Evolutionary conservation across 2,797 vertebrate genomes (phyloP).

Genomic region (Sciurus carolinensis): DNA sequence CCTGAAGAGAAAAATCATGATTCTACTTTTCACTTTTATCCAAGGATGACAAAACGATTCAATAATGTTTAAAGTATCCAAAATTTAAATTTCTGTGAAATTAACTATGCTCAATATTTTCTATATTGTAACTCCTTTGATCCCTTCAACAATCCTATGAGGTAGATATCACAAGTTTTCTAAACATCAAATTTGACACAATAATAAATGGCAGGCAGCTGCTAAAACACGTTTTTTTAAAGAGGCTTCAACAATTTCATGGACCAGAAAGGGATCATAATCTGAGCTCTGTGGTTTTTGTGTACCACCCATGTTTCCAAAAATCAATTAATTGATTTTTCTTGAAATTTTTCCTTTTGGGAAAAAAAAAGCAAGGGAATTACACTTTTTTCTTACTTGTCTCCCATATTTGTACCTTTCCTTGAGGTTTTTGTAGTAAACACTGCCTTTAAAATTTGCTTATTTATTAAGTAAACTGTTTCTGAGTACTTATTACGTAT

Average conservation of each 20-base stretch:
- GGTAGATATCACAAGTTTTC: slow-evolving; percentile 6
- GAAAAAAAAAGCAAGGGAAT: neutral
- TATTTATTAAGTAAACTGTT: neutral
- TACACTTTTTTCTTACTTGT: neutral
- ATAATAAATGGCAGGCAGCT: slow-evolving; percentile 3
- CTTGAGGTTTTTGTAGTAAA: neutral
- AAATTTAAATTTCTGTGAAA: slow-evolving; percentile 38
- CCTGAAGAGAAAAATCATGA: neutral
- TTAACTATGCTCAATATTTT: slow-evolving; percentile 26
- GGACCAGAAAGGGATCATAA: neutral
- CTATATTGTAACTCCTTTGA: neutral
- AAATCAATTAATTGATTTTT: neutral
- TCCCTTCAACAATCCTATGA: neutral
- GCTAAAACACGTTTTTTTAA: slow-evolving; percentile 21
- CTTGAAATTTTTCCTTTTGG: neutral
- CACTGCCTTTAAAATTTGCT: neutral
- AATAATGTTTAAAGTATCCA: slow-evolving; percentile 6
- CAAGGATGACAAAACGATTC: slow-evolving; percentile 1
- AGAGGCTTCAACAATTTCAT: neutral
- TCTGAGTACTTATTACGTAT: neutral
- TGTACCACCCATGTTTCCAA: neutral
- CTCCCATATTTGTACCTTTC: neutral
- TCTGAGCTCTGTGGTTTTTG: neutral
- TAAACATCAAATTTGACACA: slow-evolving; percentile 37
- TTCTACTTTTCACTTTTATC: neutral